Conservation (phyloP, 92 coral and sea anemone genomes). For the Zoanthus sansibaricus region DNA sequence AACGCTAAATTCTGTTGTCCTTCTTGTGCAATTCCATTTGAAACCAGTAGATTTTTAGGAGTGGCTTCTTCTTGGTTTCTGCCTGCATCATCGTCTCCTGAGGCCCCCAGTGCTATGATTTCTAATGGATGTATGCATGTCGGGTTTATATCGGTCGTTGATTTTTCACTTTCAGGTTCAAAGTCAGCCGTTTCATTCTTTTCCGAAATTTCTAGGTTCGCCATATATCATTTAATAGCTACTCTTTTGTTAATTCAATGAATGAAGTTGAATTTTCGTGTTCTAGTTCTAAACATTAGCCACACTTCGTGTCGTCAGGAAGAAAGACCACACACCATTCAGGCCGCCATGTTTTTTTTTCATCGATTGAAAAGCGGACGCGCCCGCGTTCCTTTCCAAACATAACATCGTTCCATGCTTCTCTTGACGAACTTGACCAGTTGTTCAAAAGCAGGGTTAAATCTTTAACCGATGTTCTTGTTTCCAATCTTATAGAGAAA, state of each 20-base stretch:
- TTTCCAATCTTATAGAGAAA: no score
- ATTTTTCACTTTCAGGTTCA: constrained; percentile 29
- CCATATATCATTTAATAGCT: neutral
- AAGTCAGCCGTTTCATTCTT: constrained; percentile 2
- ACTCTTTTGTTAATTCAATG: neutral
- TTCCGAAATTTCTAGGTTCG: constrained; percentile 11
- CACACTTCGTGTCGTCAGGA: neutral
- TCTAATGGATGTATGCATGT: constrained; percentile 1
- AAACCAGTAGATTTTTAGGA: constrained; percentile 6
- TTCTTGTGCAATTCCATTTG: constrained; percentile 34
- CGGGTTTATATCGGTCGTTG: constrained; percentile 31
- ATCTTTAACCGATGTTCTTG: no score
- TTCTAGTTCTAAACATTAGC: neutral
- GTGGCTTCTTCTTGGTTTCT: constrained; percentile 21
- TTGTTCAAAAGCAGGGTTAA: no score
- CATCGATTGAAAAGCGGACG: constrained; percentile 37
- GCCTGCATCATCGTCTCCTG: constrained; percentile 78
- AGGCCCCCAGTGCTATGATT: constrained; percentile 75
- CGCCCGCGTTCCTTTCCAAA: neutral
- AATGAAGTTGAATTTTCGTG: neutral
- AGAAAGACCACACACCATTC: neutral
- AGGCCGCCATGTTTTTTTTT: constrained; percentile 45
- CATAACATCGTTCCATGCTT: neutral
- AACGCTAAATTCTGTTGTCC: constrained; percentile 32
- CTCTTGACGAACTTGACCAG: neutral